phyloP scores from a whole-genome alignment of 2,113 vertebrate genomes.

The Eulacestoma nigropectus region DNA sequence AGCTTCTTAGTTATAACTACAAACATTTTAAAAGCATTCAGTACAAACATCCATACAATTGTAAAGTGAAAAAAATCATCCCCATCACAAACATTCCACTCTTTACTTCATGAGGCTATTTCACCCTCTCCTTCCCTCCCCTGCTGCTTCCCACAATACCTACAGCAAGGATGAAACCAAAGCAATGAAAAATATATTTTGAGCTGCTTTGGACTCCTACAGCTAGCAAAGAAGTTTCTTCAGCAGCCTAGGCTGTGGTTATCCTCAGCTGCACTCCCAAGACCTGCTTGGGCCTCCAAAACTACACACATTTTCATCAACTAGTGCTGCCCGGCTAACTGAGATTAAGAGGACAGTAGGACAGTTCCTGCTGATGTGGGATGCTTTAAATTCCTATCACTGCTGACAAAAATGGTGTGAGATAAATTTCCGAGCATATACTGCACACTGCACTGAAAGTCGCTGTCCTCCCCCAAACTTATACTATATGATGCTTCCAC shows the following conservation, averaged over 20 bases:
- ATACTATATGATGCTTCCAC: accelerated
- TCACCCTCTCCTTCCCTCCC: neutral
- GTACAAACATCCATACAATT: neutral
- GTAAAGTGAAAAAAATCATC: neutral
- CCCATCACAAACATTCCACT: neutral
- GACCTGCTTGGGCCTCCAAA: neutral
- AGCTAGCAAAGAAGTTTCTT: neutral
- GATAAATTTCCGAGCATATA: neutral
- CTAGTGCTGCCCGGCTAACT: neutral
- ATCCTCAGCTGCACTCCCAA: neutral
- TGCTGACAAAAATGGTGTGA: neutral
- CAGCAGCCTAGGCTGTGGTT: neutral
- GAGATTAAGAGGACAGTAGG: neutral
- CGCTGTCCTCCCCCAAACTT: neutral
- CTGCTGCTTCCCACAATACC: neutral
- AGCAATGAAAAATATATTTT: neutral
- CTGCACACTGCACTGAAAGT: neutral
- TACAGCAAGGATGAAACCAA: neutral
- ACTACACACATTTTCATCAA: neutral
- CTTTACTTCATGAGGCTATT: neutral
- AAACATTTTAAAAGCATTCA: neutral
- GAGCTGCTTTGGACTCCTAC: neutral
- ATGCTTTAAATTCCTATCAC: neutral
- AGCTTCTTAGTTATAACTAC: neutral
- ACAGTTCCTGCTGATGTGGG: neutral